Evolutionary conservation across 1,140 invertebrate genomes (phyloP).

Genomic region (Dolichoris vasculosae): DNA sequence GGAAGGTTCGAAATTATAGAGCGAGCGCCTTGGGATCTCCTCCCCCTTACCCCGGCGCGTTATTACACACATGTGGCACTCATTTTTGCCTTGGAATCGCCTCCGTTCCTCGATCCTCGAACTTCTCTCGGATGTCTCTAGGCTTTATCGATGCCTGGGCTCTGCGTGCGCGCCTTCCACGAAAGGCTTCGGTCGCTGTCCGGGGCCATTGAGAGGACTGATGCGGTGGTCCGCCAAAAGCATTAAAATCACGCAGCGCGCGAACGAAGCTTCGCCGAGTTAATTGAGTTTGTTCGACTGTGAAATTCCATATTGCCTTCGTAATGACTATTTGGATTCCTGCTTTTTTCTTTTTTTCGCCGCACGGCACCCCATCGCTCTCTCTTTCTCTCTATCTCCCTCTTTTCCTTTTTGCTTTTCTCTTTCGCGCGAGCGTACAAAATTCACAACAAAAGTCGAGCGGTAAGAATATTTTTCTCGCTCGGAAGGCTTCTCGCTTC

Average conservation of each 20-base stretch:
- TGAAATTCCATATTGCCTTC: constrained; percentile 37
- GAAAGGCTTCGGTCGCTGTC: constrained; percentile 14
- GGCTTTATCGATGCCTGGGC: neutral
- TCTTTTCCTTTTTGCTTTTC: neutral
- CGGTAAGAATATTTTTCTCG: neutral
- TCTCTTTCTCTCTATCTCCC: too few relatives aligned
- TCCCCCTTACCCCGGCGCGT: neutral
- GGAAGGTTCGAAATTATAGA: constrained; percentile 67
- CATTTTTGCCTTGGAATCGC: constrained; percentile 30
- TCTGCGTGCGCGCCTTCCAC: neutral
- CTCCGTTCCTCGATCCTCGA: neutral
- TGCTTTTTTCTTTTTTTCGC: too few relatives aligned
- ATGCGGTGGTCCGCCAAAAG: neutral
- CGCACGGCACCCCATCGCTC: neutral
- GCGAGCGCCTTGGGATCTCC: constrained; percentile 27
- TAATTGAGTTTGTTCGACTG: constrained; percentile 45
- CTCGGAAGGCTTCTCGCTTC: neutral
- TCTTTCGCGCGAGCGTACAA: neutral
- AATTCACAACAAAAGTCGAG: neutral
- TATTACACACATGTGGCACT: constrained; percentile 24
- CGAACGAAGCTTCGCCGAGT: constrained; percentile 10
- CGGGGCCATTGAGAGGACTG: neutral
- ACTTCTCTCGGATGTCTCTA: neutral
- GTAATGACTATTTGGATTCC: constrained; percentile 33
- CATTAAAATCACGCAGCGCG: constrained; percentile 23